Percentiles rank a stretch among this genome's conserved stretches.
These are phyloP conservation scores for Andrena haemorrhoa DNA, from an alignment of 2,888 invertebrate species.

Conservation along the genomic window DNA sequence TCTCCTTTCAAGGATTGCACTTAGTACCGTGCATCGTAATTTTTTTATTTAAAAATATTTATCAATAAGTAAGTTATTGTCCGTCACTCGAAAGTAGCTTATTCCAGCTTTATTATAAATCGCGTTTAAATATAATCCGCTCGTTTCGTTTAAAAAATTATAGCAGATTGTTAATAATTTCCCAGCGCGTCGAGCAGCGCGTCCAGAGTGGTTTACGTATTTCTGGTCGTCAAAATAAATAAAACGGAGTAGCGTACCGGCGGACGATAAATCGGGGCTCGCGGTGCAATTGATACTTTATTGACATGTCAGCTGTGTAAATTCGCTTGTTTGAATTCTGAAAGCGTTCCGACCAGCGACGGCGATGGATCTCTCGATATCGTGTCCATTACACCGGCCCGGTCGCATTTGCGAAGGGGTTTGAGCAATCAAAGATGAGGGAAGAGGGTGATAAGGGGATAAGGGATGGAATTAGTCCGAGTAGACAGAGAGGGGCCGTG, in stretches of 20 bases:
- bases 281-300: slow-evolving; percentile 23
- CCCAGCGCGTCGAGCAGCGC: not conserved
- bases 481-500: slow-evolving; percentile 51
- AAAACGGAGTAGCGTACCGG: slow-evolving; percentile 23
- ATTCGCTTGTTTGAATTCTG: slow-evolving; percentile 10
- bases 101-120: no score
- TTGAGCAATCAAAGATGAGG: slow-evolving; percentile 44
- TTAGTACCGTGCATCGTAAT: no score
- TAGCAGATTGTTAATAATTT: slow-evolving; percentile 24
- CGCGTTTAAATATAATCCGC: no score
- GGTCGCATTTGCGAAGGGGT: not conserved
- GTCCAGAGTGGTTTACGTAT: slow-evolving; percentile 20
- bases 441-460: slow-evolving; percentile 55
- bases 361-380: not conserved
- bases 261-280: slow-evolving; percentile 9
- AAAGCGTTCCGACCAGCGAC: not conserved
- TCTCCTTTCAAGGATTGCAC: no score
- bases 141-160: not conserved
- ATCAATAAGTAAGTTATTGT: no score
- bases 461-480: slow-evolving; percentile 61
- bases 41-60: no score
- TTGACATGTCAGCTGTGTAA: slow-evolving; percentile 24
- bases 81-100: no score
- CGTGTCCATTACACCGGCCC: not conserved
- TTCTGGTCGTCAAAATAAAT: slow-evolving; percentile 20